Base-by-base conservation (phyloP, 2,888 invertebrate genomes). In the Blera fallax region DNA sequence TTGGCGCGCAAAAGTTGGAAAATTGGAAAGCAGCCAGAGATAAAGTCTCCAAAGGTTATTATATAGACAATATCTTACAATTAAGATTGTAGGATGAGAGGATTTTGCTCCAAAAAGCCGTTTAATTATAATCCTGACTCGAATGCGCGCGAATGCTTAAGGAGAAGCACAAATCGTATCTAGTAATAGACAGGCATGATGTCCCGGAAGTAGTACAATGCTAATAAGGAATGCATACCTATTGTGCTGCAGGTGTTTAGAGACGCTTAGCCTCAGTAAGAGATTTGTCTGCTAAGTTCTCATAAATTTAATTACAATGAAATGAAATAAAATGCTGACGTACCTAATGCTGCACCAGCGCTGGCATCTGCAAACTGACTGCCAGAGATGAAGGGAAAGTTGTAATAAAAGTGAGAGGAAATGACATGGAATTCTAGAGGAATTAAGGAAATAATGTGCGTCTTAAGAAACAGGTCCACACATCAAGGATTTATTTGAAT, bases 51-150 rank as follows among this genome's bases (percentile, higher is more conserved):
- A 78, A 73, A 78, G 78, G 83, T 83, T 83, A 78, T 78, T 73
- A 67, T 56, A 60, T 62, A 73, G 83, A 83, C 78, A 83, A 78
- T 83, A 78, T 83, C 78, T 83, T 48, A 73, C 78, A 83, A 83
- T 78, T 83, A 83, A 83, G 83, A 78, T n/a, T 29, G 50, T 24
- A 54, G 24, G 62, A 60, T 50, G 56, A 56, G 29, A 78, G 62
- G 73, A 83, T 83, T 78, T 73, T 8, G 78, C 29, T 60, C 48
- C 14, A 43, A 83, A 37, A 83, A 78, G 77, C 77, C 83, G 72
- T 78, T 83, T 83, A 83, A 83, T 79, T 79, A 65, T 79, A 79
- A 74, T 84, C 84, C 37, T n/a, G 21, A 27, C 65, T 67, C 67
- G 72, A 72, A 54, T 70, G 56, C 56, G 69, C 69, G 62, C 67